A percentile compares a stretch with the other conserved stretches of the same genome.
phyloP scores from a whole-genome alignment of 2,888 invertebrate species.

The Campopleginae sp. region DNA sequence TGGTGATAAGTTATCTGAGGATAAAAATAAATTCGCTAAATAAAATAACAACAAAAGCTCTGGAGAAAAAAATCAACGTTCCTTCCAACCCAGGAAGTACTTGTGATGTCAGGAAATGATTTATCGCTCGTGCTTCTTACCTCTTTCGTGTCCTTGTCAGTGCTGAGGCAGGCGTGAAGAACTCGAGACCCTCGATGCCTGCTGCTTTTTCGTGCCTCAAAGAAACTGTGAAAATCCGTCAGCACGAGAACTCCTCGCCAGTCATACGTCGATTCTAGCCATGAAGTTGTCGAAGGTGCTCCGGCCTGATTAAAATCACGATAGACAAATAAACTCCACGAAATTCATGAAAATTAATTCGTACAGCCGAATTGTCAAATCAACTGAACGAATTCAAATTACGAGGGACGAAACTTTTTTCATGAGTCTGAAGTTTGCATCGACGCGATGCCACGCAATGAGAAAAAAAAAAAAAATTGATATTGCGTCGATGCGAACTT shows the following conservation, averaged over 20 bases:
- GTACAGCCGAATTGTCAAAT: background rate
- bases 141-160: slow-evolving; percentile 91
- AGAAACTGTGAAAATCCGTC: slow-evolving; percentile 91
- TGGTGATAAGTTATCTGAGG: slow-evolving; percentile 82
- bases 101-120: background rate
- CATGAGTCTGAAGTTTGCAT: too few relatives aligned
- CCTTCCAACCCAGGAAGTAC: background rate
- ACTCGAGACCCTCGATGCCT: slow-evolving; percentile 85
- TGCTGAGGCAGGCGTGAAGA: slow-evolving; percentile 92
- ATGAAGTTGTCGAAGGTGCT: slow-evolving; percentile 90
- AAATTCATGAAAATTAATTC: background rate
- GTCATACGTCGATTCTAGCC: slow-evolving; percentile 88
- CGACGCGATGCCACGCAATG: too few relatives aligned
- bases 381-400: background rate
- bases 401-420: background rate
- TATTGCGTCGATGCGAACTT: too few relatives aligned
- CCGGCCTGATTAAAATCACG: slow-evolving; percentile 85
- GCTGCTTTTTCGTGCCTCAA: slow-evolving; percentile 86
- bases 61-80: background rate
- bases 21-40: slow-evolving; percentile 22
- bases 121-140: slow-evolving; percentile 81
- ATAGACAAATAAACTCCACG: background rate
- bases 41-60: background rate
- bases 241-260: slow-evolving; percentile 92
- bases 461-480: too few relatives aligned